These are phyloP conservation scores for Callinectes sapidus DNA, from an alignment of 2,888 invertebrate genomes.

Conservation along the genomic window DNA sequence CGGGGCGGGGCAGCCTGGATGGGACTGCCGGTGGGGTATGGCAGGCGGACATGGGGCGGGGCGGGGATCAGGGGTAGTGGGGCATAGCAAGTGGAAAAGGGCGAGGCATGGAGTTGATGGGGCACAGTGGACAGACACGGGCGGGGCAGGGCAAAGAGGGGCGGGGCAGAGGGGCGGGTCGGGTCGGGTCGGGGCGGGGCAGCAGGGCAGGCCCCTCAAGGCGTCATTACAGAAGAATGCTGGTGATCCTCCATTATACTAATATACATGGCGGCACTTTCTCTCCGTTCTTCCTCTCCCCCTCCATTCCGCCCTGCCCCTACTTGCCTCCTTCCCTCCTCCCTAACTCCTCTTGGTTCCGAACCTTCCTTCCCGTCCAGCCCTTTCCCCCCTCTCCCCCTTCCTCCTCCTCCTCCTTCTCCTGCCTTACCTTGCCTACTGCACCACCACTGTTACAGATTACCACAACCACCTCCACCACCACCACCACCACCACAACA, in stretches of 20 bases:
- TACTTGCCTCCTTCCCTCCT: not conserved
- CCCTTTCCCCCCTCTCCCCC: not conserved
- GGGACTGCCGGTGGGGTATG: not conserved
- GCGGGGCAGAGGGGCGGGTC: not conserved
- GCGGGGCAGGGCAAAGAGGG: not conserved
- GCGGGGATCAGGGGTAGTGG: not conserved
- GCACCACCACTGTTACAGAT: not conserved
- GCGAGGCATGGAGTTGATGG: not conserved
- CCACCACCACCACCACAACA: not conserved
- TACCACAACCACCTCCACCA: not conserved
- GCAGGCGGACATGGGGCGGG: not conserved
- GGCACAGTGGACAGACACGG: not conserved
- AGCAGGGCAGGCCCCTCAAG: conserved; percentile 41
- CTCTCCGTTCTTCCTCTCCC: not conserved
- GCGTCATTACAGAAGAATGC: conserved; percentile 54
- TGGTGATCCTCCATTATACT: conserved; percentile 51
- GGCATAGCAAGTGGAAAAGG: not conserved
- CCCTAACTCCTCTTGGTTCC: conserved; percentile 20
- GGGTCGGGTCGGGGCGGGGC: conserved; percentile 2
- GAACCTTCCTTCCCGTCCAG: conserved; percentile 5
- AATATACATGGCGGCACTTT: conserved; percentile 48
- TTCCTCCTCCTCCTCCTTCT: not conserved
- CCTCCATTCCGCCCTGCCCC: not conserved
- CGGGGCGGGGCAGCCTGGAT: not conserved
- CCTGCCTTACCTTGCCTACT: not conserved